phyloP scores from a whole-genome alignment of 2,797 vertebrate species.

The Gallinago nigripennis region DNA sequence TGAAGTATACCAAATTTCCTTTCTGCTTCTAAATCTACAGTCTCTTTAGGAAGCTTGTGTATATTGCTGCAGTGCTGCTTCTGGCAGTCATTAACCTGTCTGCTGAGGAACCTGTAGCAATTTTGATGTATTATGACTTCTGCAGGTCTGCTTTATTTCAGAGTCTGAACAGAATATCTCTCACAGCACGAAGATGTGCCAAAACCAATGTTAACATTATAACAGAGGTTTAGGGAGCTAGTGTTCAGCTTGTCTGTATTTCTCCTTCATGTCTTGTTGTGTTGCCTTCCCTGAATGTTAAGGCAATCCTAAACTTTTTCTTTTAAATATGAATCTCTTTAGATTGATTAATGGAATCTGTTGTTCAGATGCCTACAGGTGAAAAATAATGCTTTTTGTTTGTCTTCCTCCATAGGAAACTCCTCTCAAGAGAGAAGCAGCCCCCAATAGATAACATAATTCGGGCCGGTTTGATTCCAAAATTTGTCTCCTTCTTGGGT shows the following conservation, averaged over 20 bases:
- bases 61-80: background rate
- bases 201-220: background rate
- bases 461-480: slow-evolving; percentile 89
- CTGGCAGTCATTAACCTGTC: background rate
- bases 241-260: background rate
- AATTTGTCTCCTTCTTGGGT: slow-evolving; percentile 89
- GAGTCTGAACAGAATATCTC: background rate
- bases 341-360: background rate
- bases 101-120: background rate
- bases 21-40: background rate
- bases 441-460: slow-evolving; percentile 95
- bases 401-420: slow-evolving; percentile 81
- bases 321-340: background rate
- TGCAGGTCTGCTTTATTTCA: background rate
- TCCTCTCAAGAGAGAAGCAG: slow-evolving; percentile 93
- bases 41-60: background rate
- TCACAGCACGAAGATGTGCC: background rate
- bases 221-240: background rate
- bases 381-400: slow-evolving; percentile 5
- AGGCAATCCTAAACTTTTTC: background rate
- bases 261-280: background rate
- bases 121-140: background rate
- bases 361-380: background rate
- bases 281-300: background rate
- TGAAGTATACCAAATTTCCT: background rate